These are phyloP conservation scores for Drosophila picticornis DNA, from an alignment of 2,888 invertebrate genomes.

Conservation along the genomic window DNA sequence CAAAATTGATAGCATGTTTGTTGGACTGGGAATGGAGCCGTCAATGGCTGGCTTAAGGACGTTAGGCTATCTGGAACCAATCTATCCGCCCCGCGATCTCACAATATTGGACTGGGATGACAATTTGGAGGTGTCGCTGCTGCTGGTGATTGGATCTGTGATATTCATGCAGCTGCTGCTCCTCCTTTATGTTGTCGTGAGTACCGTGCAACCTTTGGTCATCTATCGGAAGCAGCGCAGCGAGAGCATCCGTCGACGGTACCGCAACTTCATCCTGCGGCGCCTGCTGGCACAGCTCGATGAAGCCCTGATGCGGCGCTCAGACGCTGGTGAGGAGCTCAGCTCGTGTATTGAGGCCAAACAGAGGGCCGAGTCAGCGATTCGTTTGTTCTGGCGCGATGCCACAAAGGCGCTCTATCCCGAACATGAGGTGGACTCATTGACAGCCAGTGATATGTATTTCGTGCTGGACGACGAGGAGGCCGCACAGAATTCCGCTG, in stretches of 20 bases:
- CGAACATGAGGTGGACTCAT: slow-evolving; percentile 20
- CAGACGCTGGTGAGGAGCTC: slow-evolving; percentile 17
- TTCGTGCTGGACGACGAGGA: slow-evolving; percentile 52
- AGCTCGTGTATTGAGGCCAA: slow-evolving; percentile 22
- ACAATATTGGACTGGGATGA: slow-evolving; percentile 31
- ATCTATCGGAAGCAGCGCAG: slow-evolving; percentile 30
- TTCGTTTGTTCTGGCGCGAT: slow-evolving; percentile 54
- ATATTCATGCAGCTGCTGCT: slow-evolving; percentile 45
- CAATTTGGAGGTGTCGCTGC: slow-evolving; percentile 31
- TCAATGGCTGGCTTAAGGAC: slow-evolving; percentile 13
- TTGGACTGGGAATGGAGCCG: slow-evolving; percentile 7
- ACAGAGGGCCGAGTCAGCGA: slow-evolving; percentile 27
- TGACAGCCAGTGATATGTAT: slow-evolving; percentile 38
- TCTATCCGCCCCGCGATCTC: not conserved
- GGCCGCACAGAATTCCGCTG: slow-evolving; percentile 28
- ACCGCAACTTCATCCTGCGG: slow-evolving; percentile 52
- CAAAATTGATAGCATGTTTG: slow-evolving; percentile 7
- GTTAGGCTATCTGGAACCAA: slow-evolving; percentile 8
- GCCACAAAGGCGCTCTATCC: slow-evolving; percentile 50
- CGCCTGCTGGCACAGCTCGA: slow-evolving; percentile 55
- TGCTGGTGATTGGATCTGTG: slow-evolving; percentile 34
- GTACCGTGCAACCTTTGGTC: slow-evolving; percentile 24
- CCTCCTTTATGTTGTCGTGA: slow-evolving; percentile 34
- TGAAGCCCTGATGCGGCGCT: slow-evolving; percentile 11
- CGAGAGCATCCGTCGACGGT: slow-evolving; percentile 40